phyloP scores from a whole-genome alignment of 1,140 invertebrate genomes.

The Steinernema khuongi region DNA sequence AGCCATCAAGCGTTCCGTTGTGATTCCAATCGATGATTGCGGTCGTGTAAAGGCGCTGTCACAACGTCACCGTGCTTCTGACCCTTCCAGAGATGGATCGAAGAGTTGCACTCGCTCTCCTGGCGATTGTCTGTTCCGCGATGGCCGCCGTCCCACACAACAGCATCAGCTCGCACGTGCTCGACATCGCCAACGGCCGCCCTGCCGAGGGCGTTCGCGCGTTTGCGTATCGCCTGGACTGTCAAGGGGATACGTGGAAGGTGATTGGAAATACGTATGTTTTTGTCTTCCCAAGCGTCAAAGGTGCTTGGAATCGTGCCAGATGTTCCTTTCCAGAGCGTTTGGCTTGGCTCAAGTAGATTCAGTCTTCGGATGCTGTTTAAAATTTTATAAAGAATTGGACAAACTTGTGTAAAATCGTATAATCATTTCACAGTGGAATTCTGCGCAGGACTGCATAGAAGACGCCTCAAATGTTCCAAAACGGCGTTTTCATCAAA shows the following conservation, averaged over 20 bases:
- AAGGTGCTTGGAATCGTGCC: background rate
- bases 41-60: background rate
- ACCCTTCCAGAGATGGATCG: background rate
- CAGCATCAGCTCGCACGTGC: constrained; percentile 55
- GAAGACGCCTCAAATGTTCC: too few species aligned
- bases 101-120: background rate
- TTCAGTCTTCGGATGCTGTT: too few species aligned
- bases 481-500: too few species aligned
- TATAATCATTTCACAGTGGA: too few species aligned
- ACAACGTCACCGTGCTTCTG: background rate
- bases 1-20: background rate
- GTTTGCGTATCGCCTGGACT: constrained; percentile 40
- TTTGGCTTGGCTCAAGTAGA: too few species aligned
- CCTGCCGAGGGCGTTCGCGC: constrained; percentile 55
- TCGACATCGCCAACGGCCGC: constrained; percentile 57
- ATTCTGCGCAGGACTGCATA: too few species aligned
- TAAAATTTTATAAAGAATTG: too few species aligned
- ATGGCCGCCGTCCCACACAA: constrained; percentile 29
- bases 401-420: too few species aligned
- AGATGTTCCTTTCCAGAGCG: too few species aligned
- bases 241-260: constrained; percentile 41
- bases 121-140: background rate
- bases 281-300: constrained; percentile 9
- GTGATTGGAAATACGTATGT: constrained; percentile 48
- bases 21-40: background rate